Evolutionary conservation across 2,113 vertebrate species (phyloP), one percentile per base, ranked within the genome.

Genomic region (Charina bottae): DNA sequence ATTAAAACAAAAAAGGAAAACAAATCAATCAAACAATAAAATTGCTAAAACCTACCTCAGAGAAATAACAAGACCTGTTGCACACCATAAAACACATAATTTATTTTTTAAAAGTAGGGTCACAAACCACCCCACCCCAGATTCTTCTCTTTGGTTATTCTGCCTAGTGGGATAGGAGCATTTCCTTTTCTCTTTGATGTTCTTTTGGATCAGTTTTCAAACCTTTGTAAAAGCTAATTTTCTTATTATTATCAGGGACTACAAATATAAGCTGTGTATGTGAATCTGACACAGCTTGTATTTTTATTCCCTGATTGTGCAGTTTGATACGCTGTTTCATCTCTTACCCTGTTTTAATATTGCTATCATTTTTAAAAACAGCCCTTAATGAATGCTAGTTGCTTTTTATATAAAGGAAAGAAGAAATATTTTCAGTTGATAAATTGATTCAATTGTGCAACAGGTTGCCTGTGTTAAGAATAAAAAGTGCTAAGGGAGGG

Each of bases 381-480:
- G 33, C 72, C 6, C 7, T 53, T 83, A 83, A 42, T 83, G 68
- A 37, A 24, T 78, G 21, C 56, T 15, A 24, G n/a, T 72, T 89
- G 53, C n/a, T 72, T 42, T 58, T 90, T 90, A 90, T 4, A 54
- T 13, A 83, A 83, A 83, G 0, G n/a, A 12, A 13, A 24, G 7
- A 17, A 56, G 21, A 9, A 58, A 78, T 64, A 13, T 9, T 90
- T 90, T 90, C 28, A 83, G 83, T 11, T 15, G 42, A 42, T 83
- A 37, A 24, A 90, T 58, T 78, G 33, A 83, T 83, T 83, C 46
- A 89, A 17, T 53, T 55, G 64, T 89, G 68, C 89, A 84, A 60
- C 33, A 84, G 26, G 33, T 58, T 12, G 28, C 24, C 55, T 19
- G 17, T 17, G 3, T 68, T 90, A 84, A 84, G 89, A 87, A 92